phyloP scores from a whole-genome alignment of 2,113 vertebrate species.

The Dipodomys merriami region DNA sequence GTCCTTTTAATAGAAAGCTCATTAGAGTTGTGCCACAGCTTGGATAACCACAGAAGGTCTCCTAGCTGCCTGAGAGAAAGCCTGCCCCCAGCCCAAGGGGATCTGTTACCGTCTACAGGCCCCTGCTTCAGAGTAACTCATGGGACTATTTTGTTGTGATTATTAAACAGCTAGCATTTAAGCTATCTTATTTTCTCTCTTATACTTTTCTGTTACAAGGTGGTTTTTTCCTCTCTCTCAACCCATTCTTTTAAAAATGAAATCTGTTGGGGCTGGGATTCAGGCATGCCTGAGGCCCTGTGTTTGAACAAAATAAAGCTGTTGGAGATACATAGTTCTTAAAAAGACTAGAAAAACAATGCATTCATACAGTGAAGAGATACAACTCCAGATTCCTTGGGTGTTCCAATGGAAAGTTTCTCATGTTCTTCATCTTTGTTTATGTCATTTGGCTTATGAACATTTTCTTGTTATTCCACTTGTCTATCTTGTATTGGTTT shows the following conservation, averaged over 20 bases:
- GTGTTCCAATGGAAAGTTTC: background rate
- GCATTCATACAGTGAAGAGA: background rate
- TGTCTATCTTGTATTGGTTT: background rate
- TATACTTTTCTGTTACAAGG: background rate
- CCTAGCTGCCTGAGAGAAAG: background rate
- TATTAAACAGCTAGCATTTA: background rate
- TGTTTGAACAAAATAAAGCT: background rate
- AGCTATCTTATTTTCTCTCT: background rate
- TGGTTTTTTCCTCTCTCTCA: background rate
- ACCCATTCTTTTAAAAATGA: background rate
- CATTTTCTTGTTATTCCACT: background rate
- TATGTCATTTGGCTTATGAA: background rate
- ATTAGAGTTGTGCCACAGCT: background rate
- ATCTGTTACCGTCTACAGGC: background rate
- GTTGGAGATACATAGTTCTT: background rate
- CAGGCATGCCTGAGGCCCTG: background rate
- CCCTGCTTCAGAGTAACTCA: background rate
- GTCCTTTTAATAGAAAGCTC: constrained; percentile 16
- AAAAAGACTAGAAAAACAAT: background rate
- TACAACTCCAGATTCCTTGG: background rate
- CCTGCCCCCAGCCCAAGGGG: background rate
- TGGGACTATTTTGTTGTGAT: background rate
- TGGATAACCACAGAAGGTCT: background rate
- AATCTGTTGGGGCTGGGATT: background rate
- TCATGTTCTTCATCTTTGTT: background rate